Evolutionary conservation across 2,888 invertebrate genomes (phyloP).

Genomic region (Drosophila longiperda): DNA sequence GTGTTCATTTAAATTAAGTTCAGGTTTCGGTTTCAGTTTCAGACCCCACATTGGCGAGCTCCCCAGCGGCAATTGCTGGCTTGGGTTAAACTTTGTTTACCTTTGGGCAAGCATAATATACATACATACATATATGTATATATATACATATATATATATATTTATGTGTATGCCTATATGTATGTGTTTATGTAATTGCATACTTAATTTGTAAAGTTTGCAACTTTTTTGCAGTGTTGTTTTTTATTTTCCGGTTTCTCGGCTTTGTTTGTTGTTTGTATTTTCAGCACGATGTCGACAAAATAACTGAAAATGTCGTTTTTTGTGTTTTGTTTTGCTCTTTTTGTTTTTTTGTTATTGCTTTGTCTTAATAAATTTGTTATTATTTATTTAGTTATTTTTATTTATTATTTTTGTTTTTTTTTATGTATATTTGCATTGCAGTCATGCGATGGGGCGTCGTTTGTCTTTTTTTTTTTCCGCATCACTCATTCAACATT

Average conservation of each 20-base stretch:
- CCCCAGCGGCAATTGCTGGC: conserved; percentile 14
- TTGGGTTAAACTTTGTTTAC: conserved; percentile 30
- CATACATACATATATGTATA: background rate
- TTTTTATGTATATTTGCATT: conserved; percentile 59
- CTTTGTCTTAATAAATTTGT: conserved; percentile 14
- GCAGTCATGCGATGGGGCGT: conserved; percentile 63
- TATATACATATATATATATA: no score
- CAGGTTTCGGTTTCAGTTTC: conserved; percentile 35
- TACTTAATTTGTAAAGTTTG: conserved; percentile 17
- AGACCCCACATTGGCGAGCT: conserved; percentile 1
- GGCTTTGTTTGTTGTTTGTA: conserved; percentile 31
- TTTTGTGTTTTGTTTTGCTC: conserved; percentile 11
- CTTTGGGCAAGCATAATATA: conserved; percentile 35
- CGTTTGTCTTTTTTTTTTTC: conserved; percentile 15
- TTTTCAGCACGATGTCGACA: conserved; percentile 46
- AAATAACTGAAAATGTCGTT: conserved; percentile 26
- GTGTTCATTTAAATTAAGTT: background rate
- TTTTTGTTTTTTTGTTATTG: conserved; percentile 2
- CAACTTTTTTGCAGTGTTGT: conserved; percentile 15
- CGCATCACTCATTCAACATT: conserved; percentile 52
- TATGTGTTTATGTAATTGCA: background rate
- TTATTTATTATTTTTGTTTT: background rate
- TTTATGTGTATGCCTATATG: background rate
- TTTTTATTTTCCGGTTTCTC: conserved; percentile 44
- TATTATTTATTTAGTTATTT: conserved; percentile 45